Evolutionary conservation across 2,888 invertebrate genomes (phyloP), one percentile per base, ranked within the genome.

Genomic region (Aelia acuminata): DNA sequence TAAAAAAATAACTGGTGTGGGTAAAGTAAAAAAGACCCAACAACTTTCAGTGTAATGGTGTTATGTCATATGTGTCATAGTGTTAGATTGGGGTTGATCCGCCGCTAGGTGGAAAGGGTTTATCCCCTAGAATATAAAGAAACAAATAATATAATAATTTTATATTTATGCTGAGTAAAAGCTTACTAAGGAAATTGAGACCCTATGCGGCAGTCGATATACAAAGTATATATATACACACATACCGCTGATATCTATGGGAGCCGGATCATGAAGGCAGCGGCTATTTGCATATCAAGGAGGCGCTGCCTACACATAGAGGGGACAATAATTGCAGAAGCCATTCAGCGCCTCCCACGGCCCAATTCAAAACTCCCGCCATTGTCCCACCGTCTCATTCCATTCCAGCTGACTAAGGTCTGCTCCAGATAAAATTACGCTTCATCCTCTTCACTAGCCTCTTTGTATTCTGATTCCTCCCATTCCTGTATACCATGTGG

Each of bases 311-410:
- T 57, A 43, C 26, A 43, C 26, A n/a, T 57, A 57, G 57, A 57
- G 57, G 26, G 57, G 57, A 57, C 57, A 57, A 57, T 57, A 57
- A 57, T 57, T 57, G 57, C 26, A 57, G 13, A 57, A 57, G 57
- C 57, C 15, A 57, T 57, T 13, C 26, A 13, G 26, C 26, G 10
- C 53, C 13, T 57, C 26, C 57, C 13, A 26, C 57, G 13, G 57
- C 26, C 57, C 57, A 57, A 57, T 57, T 57, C 57, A 57, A 57
- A 57, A 57, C 57, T 57, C 57, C n/a, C 26, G 26, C 26, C 57
- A 57, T 57, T 57, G 57, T 57, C 26, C 57, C n/a, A n/a, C n/a
- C 26, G 13, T 57, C 57, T 57, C n/a, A 57, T 57, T 57, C 57
- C 26, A 57, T 57, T 57, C 57, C n/a, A 26, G 57, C 57, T 57